These are phyloP conservation scores for Falco biarmicus DNA, from an alignment of 2,797 vertebrate species.

Conservation along the genomic window DNA sequence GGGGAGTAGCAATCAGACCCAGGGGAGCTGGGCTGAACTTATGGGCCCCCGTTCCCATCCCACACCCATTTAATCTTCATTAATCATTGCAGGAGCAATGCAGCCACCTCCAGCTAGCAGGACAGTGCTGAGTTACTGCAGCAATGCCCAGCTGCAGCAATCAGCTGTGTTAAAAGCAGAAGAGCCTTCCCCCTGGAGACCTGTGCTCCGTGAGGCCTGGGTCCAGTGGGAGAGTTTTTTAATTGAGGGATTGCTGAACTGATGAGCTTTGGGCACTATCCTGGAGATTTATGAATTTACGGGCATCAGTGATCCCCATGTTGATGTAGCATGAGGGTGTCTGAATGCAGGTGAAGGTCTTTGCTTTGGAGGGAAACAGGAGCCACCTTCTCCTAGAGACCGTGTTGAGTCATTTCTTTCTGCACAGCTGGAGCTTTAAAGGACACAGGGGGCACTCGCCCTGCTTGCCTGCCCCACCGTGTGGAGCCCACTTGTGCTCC, in stretches of 20 bases:
- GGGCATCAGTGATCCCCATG: rapidly evolving
- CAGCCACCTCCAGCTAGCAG: not conserved
- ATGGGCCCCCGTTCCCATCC: not conserved
- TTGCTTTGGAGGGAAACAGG: not conserved
- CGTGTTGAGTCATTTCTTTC: not conserved
- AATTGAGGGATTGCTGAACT: not conserved
- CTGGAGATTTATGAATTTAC: too few species aligned
- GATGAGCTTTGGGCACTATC: not conserved
- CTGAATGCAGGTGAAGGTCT: not conserved
- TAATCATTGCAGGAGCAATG: rapidly evolving
- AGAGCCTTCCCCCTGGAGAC: rapidly evolving
- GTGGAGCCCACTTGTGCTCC: rapidly evolving
- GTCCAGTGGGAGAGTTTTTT: not conserved
- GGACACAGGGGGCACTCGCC: not conserved
- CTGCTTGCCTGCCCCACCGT: rapidly evolving
- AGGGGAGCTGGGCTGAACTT: not conserved
- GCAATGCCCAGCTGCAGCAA: not conserved
- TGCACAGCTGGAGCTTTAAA: not conserved
- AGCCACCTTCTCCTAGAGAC: not conserved
- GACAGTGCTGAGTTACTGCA: not conserved
- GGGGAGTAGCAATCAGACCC: not conserved
- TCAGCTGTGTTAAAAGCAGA: not conserved
- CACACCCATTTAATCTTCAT: not conserved
- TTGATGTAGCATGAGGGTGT: rapidly evolving
- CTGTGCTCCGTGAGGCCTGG: rapidly evolving